Conservation (phyloP, 2,113 vertebrate genomes). For the Castor canadensis region DNA sequence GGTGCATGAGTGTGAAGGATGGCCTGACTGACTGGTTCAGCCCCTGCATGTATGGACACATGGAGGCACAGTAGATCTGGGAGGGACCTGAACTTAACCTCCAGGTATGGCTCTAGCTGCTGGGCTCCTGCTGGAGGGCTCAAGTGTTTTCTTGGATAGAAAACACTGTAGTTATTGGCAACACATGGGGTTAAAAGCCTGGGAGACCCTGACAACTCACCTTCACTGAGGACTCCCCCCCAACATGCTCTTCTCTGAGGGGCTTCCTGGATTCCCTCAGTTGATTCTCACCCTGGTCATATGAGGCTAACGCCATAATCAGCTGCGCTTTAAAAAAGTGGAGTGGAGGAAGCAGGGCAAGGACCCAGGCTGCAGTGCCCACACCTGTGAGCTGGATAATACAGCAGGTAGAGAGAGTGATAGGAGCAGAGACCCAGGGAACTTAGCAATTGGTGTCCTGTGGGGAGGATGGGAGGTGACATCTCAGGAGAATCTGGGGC, state of each 20-base stretch:
- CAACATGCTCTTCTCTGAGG: too few relatives aligned
- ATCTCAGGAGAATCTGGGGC: neutral
- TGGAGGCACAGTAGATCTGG: neutral
- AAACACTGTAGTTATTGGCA: neutral
- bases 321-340: neutral
- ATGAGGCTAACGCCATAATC: too few relatives aligned
- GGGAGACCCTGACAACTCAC: neutral
- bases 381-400: rapidly evolving
- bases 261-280: neutral
- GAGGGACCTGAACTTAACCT: too few relatives aligned
- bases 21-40: too few relatives aligned
- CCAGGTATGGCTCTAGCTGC: too few relatives aligned
- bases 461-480: neutral
- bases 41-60: too few relatives aligned
- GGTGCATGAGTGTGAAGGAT: neutral
- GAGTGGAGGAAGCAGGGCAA: neutral
- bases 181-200: neutral
- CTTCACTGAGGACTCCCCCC: neutral
- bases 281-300: neutral
- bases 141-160: neutral
- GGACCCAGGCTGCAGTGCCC: too few relatives aligned
- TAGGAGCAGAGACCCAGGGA: neutral
- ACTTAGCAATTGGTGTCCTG: neutral
- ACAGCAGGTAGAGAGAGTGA: neutral
- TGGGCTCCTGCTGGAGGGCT: neutral